Evolutionary conservation across 2,888 invertebrate genomes (phyloP), one percentile per base, ranked within the genome.

Genomic region (Agonum fuliginosum): DNA sequence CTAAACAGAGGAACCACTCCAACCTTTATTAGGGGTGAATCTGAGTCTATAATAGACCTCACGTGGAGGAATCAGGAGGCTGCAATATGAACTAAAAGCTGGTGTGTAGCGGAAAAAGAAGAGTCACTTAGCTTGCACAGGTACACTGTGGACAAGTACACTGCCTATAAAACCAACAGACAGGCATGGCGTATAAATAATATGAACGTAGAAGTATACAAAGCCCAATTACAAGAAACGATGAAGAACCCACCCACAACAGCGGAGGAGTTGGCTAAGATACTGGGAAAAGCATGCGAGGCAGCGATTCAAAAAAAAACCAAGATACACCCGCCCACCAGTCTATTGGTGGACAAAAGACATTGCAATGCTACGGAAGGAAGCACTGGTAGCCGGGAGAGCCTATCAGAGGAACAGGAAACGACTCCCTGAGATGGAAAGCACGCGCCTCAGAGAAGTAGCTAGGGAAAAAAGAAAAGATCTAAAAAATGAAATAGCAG

Each of bases 281-380:
- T 51, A 10, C 10, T 77, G 8, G 12, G 5, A 10, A 12, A 34
- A 12, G 62, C 62, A 17, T 78, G 78, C 43, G 46, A 78, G 14
- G 54, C 30, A 10, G 51, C 78, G 19, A 69, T 78, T 78, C 73
- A n/a, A 58, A 37, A 58, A 27, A 51, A 30, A 41, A n/a, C n/a
- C n/a, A n/a, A n/a, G 19, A 41, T 6, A 14, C 12, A n/a, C 41
- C 0, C 58, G 48, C 24, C 46, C 41, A 10, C n/a, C 62, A 4
- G 20, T 54, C 19, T 46, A 79, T 76, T 79, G 78, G 78, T 79
- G 78, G 78, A 78, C 46, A 20, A 54, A 67, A 0, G 79, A 79
- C 17, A 78, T 79, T 17, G 43, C 48, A 1, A 71, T 76, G 0
- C 51, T 78, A 8, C 43, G 79, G 12, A 46, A 30, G 3, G 70